These are phyloP conservation scores for Pseudococcus jackbeardsleyi DNA, from an alignment of 2,888 invertebrate species.

Conservation along the genomic window DNA sequence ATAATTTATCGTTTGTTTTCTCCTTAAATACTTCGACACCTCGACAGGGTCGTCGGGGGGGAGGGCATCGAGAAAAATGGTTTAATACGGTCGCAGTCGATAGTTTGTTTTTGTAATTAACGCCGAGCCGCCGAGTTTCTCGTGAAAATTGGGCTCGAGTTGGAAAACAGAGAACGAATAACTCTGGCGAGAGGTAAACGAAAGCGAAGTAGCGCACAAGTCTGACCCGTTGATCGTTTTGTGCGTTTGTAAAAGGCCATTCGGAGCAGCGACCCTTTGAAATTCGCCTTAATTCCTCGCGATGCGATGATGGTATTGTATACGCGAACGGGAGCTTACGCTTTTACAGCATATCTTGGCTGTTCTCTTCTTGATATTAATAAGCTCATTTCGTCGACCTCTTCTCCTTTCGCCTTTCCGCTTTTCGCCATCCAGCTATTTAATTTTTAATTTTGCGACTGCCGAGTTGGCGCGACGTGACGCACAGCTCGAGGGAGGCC, in stretches of 20 bases:
- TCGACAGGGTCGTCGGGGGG: background rate
- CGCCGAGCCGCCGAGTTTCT: background rate
- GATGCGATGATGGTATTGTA: background rate
- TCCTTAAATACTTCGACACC: background rate
- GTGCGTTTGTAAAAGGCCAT: background rate
- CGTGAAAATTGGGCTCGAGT: background rate
- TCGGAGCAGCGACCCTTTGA: background rate
- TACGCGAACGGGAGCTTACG: background rate
- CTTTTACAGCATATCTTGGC: background rate
- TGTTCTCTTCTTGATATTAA: background rate
- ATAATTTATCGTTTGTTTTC: background rate
- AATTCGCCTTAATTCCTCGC: background rate
- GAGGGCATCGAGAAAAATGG: background rate
- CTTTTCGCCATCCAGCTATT: slow-evolving; percentile 1
- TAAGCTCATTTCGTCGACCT: slow-evolving; percentile 22
- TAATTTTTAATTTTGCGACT: slow-evolving; percentile 2
- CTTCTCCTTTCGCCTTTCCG: background rate
- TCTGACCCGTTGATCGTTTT: background rate
- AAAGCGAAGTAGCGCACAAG: background rate
- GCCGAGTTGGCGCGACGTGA: background rate
- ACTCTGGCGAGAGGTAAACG: too few species aligned
- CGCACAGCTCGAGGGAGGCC: background rate
- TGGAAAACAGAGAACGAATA: too few species aligned
- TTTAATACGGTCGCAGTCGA: background rate
- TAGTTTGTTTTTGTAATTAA: background rate